Percentiles rank a stretch among this genome's conserved stretches.
phyloP scores from a whole-genome alignment of 2,113 vertebrate species.

The Microcebus tavaratra region DNA sequence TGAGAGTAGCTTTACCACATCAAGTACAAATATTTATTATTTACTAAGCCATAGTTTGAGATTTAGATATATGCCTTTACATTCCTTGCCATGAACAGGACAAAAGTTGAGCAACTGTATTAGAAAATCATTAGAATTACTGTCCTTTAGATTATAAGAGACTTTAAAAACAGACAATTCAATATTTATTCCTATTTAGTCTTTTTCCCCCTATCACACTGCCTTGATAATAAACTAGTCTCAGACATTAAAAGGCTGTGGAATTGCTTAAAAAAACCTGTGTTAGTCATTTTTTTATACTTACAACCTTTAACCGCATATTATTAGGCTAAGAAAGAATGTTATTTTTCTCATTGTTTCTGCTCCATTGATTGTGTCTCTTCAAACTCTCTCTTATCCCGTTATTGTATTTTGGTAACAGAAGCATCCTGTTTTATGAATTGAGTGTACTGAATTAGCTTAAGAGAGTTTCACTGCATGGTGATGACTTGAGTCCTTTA shows the following conservation, averaged over 20 bases:
- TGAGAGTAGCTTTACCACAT: neutral
- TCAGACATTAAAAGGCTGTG: slow-evolving; percentile 46
- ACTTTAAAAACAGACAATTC: neutral
- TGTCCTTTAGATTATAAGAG: neutral
- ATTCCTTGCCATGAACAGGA: neutral
- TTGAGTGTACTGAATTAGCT: slow-evolving; percentile 56
- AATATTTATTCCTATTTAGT: neutral
- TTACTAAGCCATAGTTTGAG: neutral
- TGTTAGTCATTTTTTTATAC: slow-evolving; percentile 53
- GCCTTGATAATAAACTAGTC: slow-evolving; percentile 14
- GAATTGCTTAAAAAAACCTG: slow-evolving; percentile 58
- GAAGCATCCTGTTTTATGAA: slow-evolving; percentile 67
- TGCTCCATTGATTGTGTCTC: slow-evolving; percentile 62
- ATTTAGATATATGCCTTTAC: neutral
- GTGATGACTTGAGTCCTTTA: slow-evolving; percentile 59
- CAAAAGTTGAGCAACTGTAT: neutral
- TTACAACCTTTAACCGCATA: slow-evolving; percentile 54
- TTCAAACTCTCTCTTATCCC: slow-evolving; percentile 23
- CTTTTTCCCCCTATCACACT: neutral
- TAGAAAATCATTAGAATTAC: neutral
- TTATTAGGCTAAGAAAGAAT: slow-evolving; percentile 62
- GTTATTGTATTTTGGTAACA: slow-evolving; percentile 61
- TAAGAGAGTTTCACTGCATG: slow-evolving; percentile 51
- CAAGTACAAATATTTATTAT: slow-evolving; percentile 22
- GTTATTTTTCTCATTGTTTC: slow-evolving; percentile 60